A percentile compares a stretch with the other conserved stretches of the same genome.
Evolutionary conservation across 2,888 invertebrate species (phyloP).

Genomic region (Hypena proboscidalis): DNA sequence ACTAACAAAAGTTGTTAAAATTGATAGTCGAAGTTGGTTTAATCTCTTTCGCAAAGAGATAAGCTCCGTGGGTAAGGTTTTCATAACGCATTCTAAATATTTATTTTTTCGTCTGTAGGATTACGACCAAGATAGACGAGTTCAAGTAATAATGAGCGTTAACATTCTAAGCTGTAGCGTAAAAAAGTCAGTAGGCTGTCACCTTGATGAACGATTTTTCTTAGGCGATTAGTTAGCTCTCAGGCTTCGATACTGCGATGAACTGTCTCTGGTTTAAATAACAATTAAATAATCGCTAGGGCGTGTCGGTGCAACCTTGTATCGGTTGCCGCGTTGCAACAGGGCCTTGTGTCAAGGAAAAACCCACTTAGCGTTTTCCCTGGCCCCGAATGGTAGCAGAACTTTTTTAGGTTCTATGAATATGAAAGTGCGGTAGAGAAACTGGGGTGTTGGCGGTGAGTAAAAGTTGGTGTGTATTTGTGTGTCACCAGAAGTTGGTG

Average conservation of each 20-base stretch:
- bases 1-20: conserved; percentile 59
- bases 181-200: conserved; percentile 12
- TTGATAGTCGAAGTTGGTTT: conserved; percentile 62
- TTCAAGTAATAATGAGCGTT: conserved; percentile 4
- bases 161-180: conserved; percentile 10
- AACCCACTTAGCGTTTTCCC: conserved; percentile 82
- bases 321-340: conserved; percentile 80
- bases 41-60: conserved; percentile 63
- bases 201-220: conserved; percentile 42
- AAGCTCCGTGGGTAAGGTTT: conserved; percentile 57
- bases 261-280: conserved; percentile 74
- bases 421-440: conserved; percentile 14
- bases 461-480: conserved; percentile 9
- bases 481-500: conserved; percentile 10
- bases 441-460: conserved; percentile 6
- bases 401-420: conserved; percentile 50
- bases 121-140: conserved; percentile 17
- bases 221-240: conserved; percentile 39
- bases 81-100: conserved; percentile 58
- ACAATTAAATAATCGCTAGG: conserved; percentile 83
- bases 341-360: conserved; percentile 83
- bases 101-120: conserved; percentile 51
- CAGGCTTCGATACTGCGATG: conserved; percentile 55
- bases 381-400: conserved; percentile 69
- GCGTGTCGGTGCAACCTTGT: conserved; percentile 83